Evolutionary conservation across 2,888 invertebrate genomes (phyloP), one percentile per base, ranked within the genome.

Genomic region (Ophion ventricosus): DNA sequence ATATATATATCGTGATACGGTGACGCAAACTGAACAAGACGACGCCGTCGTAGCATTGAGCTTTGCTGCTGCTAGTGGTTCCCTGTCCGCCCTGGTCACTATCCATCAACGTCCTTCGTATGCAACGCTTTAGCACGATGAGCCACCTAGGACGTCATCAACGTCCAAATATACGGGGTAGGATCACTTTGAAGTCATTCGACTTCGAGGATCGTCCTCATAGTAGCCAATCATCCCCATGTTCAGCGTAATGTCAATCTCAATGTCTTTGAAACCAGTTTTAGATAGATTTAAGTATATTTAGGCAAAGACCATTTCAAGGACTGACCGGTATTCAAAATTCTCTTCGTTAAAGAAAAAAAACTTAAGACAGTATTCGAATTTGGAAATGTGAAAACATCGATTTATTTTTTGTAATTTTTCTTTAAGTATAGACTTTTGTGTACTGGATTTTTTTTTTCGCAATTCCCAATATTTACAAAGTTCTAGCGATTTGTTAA

Each of bases 101-200:
- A 82, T 82, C 73, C 73, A 82, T 78, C 77, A 82, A 75, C 40
- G 75, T 76, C 75, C 81, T 75, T 81, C 81, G 75, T 81, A 75
- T 63, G 81, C 81, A 81, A 76, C 70, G 75, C 75, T 81, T 80
- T 63, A 70, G 56, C 75, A 40, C 75, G 75, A 81, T 69, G 63
- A 63, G 70, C 75, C n/a, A 70, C 70, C 54, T 63, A 70, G 70
- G 29, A 40, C 26, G 49, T 61, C 69, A 26, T 20, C 49, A 73
- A 29, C 64, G 54, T 25, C 54, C 57, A 66, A 57, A 73, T 26
- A 64, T 26, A 26, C 11, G 43, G n/a, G 11, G n/a, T 54, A 54
- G 17, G 25, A 14, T 17, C 17, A n/a, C n/a, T 49, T 29, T 17
- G n/a, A 20, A n/a, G n/a, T 1, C 43, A 10, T 56, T 56, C 8